Evolutionary conservation across 2,113 vertebrate species (phyloP), one percentile per base, ranked within the genome.

Genomic region (Chrysochloris asiatica): DNA sequence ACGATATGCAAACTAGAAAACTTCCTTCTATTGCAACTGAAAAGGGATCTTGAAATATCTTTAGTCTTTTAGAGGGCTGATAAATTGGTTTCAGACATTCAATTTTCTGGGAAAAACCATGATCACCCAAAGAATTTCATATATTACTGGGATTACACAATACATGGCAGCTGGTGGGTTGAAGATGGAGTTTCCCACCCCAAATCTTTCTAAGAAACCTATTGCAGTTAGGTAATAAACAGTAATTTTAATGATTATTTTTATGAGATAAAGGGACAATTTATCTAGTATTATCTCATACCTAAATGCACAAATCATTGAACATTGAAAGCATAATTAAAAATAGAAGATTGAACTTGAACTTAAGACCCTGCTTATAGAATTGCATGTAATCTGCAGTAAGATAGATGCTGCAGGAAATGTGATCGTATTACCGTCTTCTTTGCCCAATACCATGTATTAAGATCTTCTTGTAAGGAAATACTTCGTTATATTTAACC

Each of bases 401-500:
- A 72, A 96, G 47, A 17, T 48, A 96, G 47, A 17, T 48, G 59
- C 50, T 83, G 45, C 41, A 84, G 76, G 83, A 43, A 94, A 73
- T 67, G 16, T 43, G 75, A 86, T 83, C 86, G 45, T 41, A 65
- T 28, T 33, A 67, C 65, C 19, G 69, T 56, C 50, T 50, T 28
- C 38, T 88, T 86, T 86, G 56, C 21, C 61, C 59, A 71, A 47
- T n/a, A 73, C 17, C 71, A 83, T 28, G 77, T 92, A 94, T 94
- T 67, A 79, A 93, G 73, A 94, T 93, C 84, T 89, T 86, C 88
- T 92, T 82, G 63, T 83, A 86, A 91, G 48, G 47, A 83, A 93
- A 93, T 93, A 50, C 52, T 92, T 90, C 91, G 69, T 93, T 90
- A 83, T 94, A 86, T 89, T 95, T 86, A 92, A 96, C 54, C 65